Base-by-base conservation (phyloP, 1,140 invertebrate genomes). In the Chionoecetes opilio region DNA sequence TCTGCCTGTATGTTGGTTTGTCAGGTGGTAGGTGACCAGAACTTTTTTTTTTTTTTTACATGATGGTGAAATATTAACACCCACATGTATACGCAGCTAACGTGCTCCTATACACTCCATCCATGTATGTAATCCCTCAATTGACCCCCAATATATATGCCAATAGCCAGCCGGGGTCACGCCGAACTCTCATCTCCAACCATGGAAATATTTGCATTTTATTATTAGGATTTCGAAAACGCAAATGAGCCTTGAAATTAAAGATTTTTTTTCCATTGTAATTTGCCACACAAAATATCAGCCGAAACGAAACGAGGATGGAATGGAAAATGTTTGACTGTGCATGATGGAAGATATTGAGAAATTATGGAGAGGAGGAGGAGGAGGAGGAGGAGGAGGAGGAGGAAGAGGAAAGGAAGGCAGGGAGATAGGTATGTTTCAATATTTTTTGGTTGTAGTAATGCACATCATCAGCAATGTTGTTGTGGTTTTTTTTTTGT, bases 241-340 rank as follows among this genome's bases (percentile, higher is more conserved):
- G 63, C 63, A 75, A 75, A 75, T 75, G 63, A 75, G 63, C n/a
- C 63, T 75, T 75, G 63, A 75, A 75, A 75, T 75, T 75, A 75
- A 53, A 53, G 46, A n/a, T 75, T 21, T 75, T 75, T 75, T 75
- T n/a, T 75, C 5, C 0, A n/a, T 75, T 75, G 21, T 75, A 75
- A 75, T 75, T 75, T n/a, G 1, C 21, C 6, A 75, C 63, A 11
- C 63, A 75, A 75, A 75, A 75, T n/a, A n/a, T 21, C 2, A 75
- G 11, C 46, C 46, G 46, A 17, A 53, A 53, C 46, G 46, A 53
- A 17, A 53, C n/a, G 63, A 75, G 63, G 8, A 11, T 75, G 63
- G n/a, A 75, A n/a, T 75, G 63, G 21, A 75, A 75, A 21, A 75
- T n/a, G 63, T 26, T 17, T 5, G n/a, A 6, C 21, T 75, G 63